These are phyloP conservation scores for Antitype chi DNA, from an alignment of 2,888 invertebrate species.

Conservation along the genomic window DNA sequence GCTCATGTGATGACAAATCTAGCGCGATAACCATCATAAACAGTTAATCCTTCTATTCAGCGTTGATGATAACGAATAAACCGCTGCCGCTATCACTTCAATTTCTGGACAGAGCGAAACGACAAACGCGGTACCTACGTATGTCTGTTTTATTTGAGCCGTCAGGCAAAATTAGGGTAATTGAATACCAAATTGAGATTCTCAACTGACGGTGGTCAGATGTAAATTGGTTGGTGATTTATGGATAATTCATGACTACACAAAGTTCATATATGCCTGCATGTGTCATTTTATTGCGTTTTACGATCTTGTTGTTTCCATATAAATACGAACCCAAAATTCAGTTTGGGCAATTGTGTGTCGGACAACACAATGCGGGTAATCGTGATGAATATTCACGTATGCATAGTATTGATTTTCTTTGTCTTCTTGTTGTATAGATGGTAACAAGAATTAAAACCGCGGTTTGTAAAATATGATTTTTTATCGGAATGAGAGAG, in stretches of 20 bases:
- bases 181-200: background rate
- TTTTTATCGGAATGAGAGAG: background rate
- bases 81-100: conserved; percentile 5
- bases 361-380: background rate
- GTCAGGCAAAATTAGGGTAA: background rate
- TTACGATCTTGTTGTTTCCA: background rate
- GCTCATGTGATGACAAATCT: conserved; percentile 9
- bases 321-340: background rate
- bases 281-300: background rate
- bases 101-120: background rate
- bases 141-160: background rate
- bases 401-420: background rate
- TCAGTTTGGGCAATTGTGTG: too few relatives aligned
- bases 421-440: background rate
- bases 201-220: background rate
- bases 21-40: conserved; percentile 39
- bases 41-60: conserved; percentile 20
- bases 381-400: background rate
- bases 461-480: background rate
- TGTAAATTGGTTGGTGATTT: background rate
- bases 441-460: background rate
- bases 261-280: background rate
- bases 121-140: background rate
- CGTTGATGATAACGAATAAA: conserved; percentile 30
- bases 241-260: too few relatives aligned